A percentile compares a stretch with the other conserved stretches of the same genome.
Conservation (phyloP, 2,113 vertebrate species). For the Microcebus jonahi region DNA sequence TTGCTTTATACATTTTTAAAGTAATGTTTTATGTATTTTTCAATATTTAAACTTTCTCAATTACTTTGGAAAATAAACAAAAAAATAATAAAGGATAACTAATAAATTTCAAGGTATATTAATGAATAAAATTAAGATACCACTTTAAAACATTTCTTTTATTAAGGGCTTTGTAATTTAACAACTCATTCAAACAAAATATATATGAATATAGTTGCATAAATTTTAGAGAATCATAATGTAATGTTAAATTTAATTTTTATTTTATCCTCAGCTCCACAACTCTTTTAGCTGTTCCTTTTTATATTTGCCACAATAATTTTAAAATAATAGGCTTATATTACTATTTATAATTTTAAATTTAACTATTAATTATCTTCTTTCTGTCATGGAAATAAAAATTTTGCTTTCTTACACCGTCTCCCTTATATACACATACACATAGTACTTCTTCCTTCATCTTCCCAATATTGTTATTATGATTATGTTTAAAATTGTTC, state of each 20-base stretch:
- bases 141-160: slow-evolving; percentile 18
- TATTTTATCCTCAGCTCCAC: not conserved
- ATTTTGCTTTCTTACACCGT: not conserved
- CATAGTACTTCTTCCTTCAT: not conserved
- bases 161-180: not conserved
- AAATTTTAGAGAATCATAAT: not conserved
- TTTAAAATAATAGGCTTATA: not conserved
- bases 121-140: not conserved
- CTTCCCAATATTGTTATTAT: not conserved
- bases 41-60: not conserved
- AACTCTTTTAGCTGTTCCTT: not conserved
- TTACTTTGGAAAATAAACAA: not conserved
- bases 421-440: not conserved
- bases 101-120: not conserved
- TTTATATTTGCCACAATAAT: not conserved
- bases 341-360: not conserved
- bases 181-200: not conserved
- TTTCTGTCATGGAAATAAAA: not conserved
- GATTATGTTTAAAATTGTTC: slow-evolving; percentile 11
- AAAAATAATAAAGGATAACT: not conserved
- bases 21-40: not conserved
- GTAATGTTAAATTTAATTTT: slow-evolving; percentile 21
- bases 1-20: not conserved
- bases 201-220: not conserved
- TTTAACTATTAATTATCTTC: not conserved